Conservation (phyloP, 2,113 vertebrate genomes). For the Typhlomys cinereus region DNA sequence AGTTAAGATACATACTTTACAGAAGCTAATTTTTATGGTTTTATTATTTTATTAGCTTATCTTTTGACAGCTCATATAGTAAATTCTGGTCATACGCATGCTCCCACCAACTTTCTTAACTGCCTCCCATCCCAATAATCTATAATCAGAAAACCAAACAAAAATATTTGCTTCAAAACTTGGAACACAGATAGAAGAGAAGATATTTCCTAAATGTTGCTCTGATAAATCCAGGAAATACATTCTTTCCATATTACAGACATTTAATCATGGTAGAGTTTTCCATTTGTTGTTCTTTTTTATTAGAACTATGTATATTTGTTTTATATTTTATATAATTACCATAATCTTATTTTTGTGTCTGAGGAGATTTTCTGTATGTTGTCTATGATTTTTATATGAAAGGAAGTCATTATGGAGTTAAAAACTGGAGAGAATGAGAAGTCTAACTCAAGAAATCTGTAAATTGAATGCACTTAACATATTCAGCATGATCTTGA, state of each 20-base stretch:
- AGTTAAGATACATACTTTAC: too few species aligned
- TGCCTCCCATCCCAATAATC: too few species aligned
- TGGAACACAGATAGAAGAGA: neutral
- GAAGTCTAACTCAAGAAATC: neutral
- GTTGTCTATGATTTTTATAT: neutral
- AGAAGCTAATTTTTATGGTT: neutral
- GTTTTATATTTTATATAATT: neutral
- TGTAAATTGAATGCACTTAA: neutral
- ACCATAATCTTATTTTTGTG: neutral
- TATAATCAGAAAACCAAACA: neutral
- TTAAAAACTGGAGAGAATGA: neutral
- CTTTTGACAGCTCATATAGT: neutral
- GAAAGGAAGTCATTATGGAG: neutral
- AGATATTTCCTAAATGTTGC: neutral
- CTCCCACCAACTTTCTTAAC: too few species aligned
- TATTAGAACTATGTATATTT: neutral
- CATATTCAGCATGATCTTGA: neutral
- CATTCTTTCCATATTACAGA: neutral
- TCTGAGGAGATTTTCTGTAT: neutral
- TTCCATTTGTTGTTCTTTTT: neutral
- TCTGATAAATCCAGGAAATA: neutral
- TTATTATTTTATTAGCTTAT: too few species aligned
- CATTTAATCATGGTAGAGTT: neutral
- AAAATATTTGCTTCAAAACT: neutral
- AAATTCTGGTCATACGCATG: too few species aligned